Evolutionary conservation across 2,113 vertebrate species (phyloP).

Genomic region (Xenotilapia flavipinnis): DNA sequence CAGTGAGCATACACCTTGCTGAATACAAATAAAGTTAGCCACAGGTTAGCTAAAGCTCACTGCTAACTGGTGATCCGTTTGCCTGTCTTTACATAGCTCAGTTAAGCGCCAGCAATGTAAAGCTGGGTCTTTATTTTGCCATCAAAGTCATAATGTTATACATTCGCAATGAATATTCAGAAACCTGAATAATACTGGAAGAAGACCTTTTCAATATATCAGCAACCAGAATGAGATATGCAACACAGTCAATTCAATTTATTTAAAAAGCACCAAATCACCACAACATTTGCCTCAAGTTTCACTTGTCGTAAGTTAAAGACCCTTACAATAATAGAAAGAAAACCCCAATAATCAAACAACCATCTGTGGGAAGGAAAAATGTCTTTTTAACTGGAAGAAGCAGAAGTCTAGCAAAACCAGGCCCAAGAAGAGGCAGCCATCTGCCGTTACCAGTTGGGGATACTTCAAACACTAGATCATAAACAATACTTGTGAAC

Average conservation of each 20-base stretch:
- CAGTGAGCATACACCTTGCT: not conserved
- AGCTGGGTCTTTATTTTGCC: not conserved
- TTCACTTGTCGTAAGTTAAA: not conserved
- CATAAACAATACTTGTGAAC: not conserved
- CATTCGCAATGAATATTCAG: fast-evolving
- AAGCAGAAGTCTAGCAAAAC: not conserved
- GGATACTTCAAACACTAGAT: not conserved
- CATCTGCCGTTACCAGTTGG: not conserved
- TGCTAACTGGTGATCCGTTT: not conserved
- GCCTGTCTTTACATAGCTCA: not conserved
- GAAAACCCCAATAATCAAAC: not conserved
- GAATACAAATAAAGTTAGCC: not conserved
- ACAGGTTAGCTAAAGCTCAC: not conserved
- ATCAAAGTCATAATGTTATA: not conserved
- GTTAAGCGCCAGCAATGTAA: not conserved
- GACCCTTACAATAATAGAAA: not conserved
- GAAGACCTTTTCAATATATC: not conserved
- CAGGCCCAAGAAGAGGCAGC: not conserved
- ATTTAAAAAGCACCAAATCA: not conserved
- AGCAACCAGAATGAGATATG: not conserved
- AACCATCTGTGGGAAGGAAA: not conserved
- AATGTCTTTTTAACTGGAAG: not conserved
- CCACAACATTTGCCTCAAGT: not conserved
- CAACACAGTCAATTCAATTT: not conserved
- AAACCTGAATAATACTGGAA: not conserved